Conservation (phyloP, 1,140 invertebrate species). For the Meloidogyne hapla region DNA sequence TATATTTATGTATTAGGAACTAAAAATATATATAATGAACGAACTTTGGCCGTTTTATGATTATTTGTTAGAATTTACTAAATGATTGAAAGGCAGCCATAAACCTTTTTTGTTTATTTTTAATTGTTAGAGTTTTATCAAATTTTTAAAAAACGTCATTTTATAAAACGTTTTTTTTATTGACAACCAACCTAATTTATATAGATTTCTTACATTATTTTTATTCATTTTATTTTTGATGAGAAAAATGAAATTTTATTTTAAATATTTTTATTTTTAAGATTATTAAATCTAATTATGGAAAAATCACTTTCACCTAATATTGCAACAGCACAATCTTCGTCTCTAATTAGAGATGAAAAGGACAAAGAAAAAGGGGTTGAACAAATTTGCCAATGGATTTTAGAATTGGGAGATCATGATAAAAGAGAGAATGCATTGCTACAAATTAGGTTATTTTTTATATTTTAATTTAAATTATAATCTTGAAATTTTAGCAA, state of each 20-base stretch:
- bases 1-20: neutral
- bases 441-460: conserved; percentile 77
- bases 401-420: conserved; percentile 87
- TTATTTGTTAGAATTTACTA: neutral
- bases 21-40: neutral
- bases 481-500: conserved; percentile 73
- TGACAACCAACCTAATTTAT: too few relatives aligned
- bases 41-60: too few relatives aligned
- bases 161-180: too few relatives aligned
- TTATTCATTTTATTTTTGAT: neutral
- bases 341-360: conserved; percentile 21
- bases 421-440: conserved; percentile 92
- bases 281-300: neutral
- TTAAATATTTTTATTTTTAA: neutral
- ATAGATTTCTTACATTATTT: neutral
- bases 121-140: too few relatives aligned
- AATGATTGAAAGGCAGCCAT: neutral
- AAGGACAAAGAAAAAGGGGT: conserved; percentile 20
- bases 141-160: too few relatives aligned
- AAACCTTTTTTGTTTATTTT: neutral
- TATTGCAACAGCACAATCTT: conserved; percentile 21
- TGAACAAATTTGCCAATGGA: conserved; percentile 69
- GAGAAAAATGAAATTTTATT: neutral
- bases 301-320: conserved; percentile 26
- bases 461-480: neutral